Evolutionary conservation across 2,888 invertebrate genomes (phyloP), one percentile per base, ranked within the genome.

Genomic region (Cheilosia variabilis): DNA sequence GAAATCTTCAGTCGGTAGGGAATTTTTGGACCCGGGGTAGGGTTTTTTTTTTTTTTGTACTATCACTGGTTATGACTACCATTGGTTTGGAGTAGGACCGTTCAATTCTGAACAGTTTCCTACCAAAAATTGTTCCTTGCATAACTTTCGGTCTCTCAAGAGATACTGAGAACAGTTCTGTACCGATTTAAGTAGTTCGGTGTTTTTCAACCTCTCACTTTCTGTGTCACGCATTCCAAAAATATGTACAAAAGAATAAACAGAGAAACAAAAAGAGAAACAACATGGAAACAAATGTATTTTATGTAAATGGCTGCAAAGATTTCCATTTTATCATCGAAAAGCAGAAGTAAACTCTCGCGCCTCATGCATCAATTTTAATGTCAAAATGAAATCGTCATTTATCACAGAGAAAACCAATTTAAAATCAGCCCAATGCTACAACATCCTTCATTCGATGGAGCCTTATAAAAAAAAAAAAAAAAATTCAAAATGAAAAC

Each of bases 341-440:
- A 72, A 75, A 31, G n/a, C 65, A 71, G 24, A 4, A 73, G 34
- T 45, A 58, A 76, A 65, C 52, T 65, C 55, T 41, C 31, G 27
- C 22, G 43, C 45, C 31, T 15, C 69, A 79, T 79, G 69, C 75
- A 79, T 79, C 79, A 75, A 75, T 69, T 84, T 63, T 71, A 69
- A 80, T 75, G 84, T 84, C 79, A 75, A 79, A 84, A 84, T 84
- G 68, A 84, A 84, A 79, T 84, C 60, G 60, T 75, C 75, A 84
- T 84, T 80, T 80, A 84, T 84, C 84, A 79, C 63, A 47, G 43
- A 15, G 69, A 79, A 79, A 84, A 79, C 79, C 79, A 79, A 84
- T 84, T 79, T 80, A 71, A 80, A 79, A 63, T 69, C 83, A 84
- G 79, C 75, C 75, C 76, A 71, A 76, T 71, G 69, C 58, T 84